Evolutionary conservation across 1,140 invertebrate species (phyloP).

Genomic region (Drosophila paulistorum): DNA sequence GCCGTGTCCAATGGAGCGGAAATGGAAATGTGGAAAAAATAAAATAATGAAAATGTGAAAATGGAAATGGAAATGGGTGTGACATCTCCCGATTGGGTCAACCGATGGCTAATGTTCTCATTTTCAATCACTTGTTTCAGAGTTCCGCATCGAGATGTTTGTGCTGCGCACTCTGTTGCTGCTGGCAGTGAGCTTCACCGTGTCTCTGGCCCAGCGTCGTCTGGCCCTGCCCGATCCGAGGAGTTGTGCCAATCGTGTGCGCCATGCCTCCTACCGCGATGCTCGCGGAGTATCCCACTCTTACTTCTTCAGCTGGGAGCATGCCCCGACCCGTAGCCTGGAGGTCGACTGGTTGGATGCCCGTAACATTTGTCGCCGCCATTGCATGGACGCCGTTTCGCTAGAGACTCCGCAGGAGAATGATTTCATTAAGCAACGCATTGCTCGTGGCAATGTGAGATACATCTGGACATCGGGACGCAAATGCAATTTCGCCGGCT

Average conservation of each 20-base stretch:
- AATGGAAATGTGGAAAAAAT: conserved; percentile 42
- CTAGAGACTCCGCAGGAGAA: conserved; percentile 95
- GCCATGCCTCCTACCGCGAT: conserved; percentile 93
- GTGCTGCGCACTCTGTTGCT: conserved; percentile 83
- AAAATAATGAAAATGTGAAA: conserved; percentile 11
- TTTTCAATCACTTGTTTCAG: conserved; percentile 31
- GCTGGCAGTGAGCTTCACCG: conserved; percentile 87
- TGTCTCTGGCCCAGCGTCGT: conserved; percentile 90
- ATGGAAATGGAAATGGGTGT: conserved; percentile 53
- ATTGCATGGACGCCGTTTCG: conserved; percentile 96
- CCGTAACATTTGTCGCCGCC: conserved; percentile 94
- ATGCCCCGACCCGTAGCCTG: conserved; percentile 91
- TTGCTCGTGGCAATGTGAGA: conserved; percentile 88
- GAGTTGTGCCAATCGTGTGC: conserved; percentile 93
- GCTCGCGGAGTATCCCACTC: conserved; percentile 93
- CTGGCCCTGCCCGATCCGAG: conserved; percentile 93
- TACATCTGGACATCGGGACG: conserved; percentile 96
- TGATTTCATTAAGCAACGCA: conserved; percentile 94
- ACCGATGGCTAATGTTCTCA: conserved; percentile 36
- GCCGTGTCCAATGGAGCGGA: conserved; percentile 57
- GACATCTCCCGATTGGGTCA: conserved; percentile 19
- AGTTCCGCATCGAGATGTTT: conserved; percentile 56
- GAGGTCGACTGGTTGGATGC: conserved; percentile 96
- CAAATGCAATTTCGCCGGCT: conserved; percentile 96
- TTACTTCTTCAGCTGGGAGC: conserved; percentile 97